phyloP scores from a whole-genome alignment of 2,797 vertebrate species.

The Coilia nasus region DNA sequence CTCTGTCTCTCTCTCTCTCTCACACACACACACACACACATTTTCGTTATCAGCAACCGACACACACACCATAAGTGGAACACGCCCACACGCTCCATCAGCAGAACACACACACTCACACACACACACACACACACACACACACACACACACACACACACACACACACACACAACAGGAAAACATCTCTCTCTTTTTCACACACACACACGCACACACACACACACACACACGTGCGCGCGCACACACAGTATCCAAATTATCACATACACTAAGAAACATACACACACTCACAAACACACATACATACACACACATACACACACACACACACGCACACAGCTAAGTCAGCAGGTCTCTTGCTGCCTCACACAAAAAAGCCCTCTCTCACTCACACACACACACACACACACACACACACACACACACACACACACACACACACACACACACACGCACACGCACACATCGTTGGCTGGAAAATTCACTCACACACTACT shows the following conservation, averaged over 20 bases:
- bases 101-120: not conserved
- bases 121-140: conserved; percentile 23
- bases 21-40: conserved; percentile 20
- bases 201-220: conserved; percentile 3
- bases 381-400: conserved; percentile 12
- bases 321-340: not conserved
- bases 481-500: conserved; percentile 11
- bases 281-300: not conserved
- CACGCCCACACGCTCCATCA: conserved; percentile 14
- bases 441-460: conserved; percentile 20
- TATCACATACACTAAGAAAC: not conserved
- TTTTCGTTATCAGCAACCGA: conserved; percentile 18
- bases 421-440: conserved; percentile 20
- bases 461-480: not conserved
- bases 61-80: conserved; percentile 18
- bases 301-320: conserved; percentile 5
- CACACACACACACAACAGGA: conserved; percentile 22
- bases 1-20: conserved; percentile 25
- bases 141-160: conserved; percentile 32
- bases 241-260: not conserved
- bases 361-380: not conserved
- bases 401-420: conserved; percentile 23
- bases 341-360: conserved; percentile 12
- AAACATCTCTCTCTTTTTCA: not conserved
- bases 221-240: not conserved